A percentile compares a stretch with the other conserved stretches of the same genome.
Conservation (phyloP, 2,888 invertebrate genomes). For the Psococerastis gibbosa region DNA sequence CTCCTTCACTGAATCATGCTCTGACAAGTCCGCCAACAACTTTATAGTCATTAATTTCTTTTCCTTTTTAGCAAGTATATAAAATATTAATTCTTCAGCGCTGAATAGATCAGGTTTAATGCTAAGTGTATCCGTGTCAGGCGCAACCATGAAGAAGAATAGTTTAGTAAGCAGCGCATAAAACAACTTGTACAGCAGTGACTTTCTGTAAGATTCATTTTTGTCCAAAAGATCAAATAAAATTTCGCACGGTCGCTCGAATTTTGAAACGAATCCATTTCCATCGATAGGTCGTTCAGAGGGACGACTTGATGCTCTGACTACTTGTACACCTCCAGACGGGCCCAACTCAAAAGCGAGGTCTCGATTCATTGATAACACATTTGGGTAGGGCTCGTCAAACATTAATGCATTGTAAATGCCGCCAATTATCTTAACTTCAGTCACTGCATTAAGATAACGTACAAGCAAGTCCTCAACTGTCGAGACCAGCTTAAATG, state of each 20-base stretch:
- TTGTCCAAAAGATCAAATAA: slow-evolving; percentile 27
- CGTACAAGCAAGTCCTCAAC: slow-evolving; percentile 17
- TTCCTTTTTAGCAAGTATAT: slow-evolving; percentile 14
- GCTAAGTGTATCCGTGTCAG: slow-evolving; percentile 16
- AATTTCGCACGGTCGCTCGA: slow-evolving; percentile 21
- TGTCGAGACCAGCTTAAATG: slow-evolving; percentile 17
- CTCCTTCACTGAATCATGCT: slow-evolving; percentile 23
- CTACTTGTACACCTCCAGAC: slow-evolving; percentile 28
- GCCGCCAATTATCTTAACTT: slow-evolving; percentile 17
- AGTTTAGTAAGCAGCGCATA: slow-evolving; percentile 22
- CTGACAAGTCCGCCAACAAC: slow-evolving; percentile 24
- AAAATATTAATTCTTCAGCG: neutral
- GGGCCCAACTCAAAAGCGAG: slow-evolving; percentile 23
- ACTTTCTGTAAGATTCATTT: slow-evolving; percentile 20
- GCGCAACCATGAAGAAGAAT: slow-evolving; percentile 12
- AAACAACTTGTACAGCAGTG: slow-evolving; percentile 24
- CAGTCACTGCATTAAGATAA: slow-evolving; percentile 16
- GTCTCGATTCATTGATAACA: slow-evolving; percentile 27
- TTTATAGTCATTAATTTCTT: slow-evolving; percentile 22
- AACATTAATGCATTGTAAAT: slow-evolving; percentile 25
- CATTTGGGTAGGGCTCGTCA: slow-evolving; percentile 18
- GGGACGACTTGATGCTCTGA: slow-evolving; percentile 28
- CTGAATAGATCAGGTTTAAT: slow-evolving; percentile 19
- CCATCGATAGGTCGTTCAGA: slow-evolving; percentile 24
- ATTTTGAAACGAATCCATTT: slow-evolving; percentile 24